Conservation (phyloP, 2,113 vertebrate genomes). For the Perognathus longimembris region DNA sequence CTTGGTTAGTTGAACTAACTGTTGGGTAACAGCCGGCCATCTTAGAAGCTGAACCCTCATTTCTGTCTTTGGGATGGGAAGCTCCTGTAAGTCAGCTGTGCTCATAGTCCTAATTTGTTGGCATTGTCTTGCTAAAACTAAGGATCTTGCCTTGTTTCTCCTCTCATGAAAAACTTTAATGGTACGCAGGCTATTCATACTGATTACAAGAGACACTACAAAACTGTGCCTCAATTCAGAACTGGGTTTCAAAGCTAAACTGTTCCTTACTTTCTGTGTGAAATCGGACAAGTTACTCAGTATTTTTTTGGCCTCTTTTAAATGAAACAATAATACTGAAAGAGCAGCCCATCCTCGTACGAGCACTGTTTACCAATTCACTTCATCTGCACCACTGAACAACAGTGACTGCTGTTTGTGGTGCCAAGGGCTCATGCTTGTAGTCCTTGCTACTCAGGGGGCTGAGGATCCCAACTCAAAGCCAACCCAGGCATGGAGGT, state of each 20-base stretch:
- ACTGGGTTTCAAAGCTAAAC: not conserved
- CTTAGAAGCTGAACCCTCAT: not conserved
- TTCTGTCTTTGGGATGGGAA: not conserved
- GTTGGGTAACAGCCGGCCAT: not conserved
- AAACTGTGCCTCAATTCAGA: conserved; percentile 40
- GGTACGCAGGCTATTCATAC: conserved; percentile 5
- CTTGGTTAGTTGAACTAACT: not conserved
- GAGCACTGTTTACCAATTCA: not conserved
- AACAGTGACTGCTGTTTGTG: too few species aligned
- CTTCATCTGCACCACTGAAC: not conserved
- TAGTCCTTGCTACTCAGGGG: too few species aligned
- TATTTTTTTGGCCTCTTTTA: conserved; percentile 10
- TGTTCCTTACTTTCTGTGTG: not conserved
- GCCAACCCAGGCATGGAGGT: too few species aligned
- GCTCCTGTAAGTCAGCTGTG: not conserved
- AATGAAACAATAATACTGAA: not conserved
- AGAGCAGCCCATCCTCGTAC: too few species aligned
- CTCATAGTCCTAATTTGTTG: not conserved
- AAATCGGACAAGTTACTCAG: not conserved
- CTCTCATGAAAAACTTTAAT: conserved; percentile 6
- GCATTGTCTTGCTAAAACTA: conserved; percentile 39
- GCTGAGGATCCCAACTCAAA: too few species aligned
- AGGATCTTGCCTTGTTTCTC: conserved; percentile 1
- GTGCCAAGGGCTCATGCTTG: too few species aligned
- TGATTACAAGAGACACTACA: conserved; percentile 25